phyloP scores from a whole-genome alignment of 2,113 vertebrate genomes.

The Leptobrachium leishanense region DNA sequence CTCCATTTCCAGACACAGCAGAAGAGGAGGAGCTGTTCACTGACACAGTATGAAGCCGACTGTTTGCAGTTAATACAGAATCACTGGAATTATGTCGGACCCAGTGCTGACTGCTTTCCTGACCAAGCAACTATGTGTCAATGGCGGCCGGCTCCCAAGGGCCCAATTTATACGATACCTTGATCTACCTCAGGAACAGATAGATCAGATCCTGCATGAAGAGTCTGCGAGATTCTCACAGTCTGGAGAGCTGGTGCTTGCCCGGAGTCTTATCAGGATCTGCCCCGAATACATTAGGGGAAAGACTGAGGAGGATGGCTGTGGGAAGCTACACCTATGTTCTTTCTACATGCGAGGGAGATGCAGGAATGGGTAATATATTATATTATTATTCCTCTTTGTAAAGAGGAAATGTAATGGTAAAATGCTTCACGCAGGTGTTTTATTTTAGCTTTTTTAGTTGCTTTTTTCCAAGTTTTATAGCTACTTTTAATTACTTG shows the following conservation, averaged over 20 bases:
- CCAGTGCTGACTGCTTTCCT: conserved; percentile 61
- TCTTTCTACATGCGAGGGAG: conserved; percentile 62
- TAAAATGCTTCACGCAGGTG: too few relatives aligned
- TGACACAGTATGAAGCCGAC: too few relatives aligned
- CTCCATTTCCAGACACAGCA: too few relatives aligned
- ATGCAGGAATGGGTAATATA: conserved; percentile 50
- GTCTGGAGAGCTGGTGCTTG: conserved; percentile 55
- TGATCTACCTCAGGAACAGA: conserved; percentile 57
- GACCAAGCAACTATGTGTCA: conserved; percentile 62
- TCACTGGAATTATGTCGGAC: conserved; percentile 57
- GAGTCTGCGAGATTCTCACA: conserved; percentile 59
- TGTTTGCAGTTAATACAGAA: too few relatives aligned
- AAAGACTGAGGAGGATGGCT: conserved; percentile 56
- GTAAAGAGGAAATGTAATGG: too few relatives aligned
- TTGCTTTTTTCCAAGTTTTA: too few relatives aligned
- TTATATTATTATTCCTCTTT: too few relatives aligned
- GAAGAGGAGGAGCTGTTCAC: too few relatives aligned
- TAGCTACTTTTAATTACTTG: too few relatives aligned
- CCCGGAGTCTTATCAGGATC: conserved; percentile 58
- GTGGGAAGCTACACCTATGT: conserved; percentile 71
- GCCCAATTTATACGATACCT: conserved; percentile 49
- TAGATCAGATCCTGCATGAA: conserved; percentile 56
- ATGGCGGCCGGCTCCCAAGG: conserved; percentile 59
- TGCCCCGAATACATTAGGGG: conserved; percentile 59
- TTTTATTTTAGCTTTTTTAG: too few relatives aligned